Evolutionary conservation across 2,113 vertebrate genomes (phyloP), one percentile per base, ranked within the genome.

Genomic region (Melospiza georgiana): DNA sequence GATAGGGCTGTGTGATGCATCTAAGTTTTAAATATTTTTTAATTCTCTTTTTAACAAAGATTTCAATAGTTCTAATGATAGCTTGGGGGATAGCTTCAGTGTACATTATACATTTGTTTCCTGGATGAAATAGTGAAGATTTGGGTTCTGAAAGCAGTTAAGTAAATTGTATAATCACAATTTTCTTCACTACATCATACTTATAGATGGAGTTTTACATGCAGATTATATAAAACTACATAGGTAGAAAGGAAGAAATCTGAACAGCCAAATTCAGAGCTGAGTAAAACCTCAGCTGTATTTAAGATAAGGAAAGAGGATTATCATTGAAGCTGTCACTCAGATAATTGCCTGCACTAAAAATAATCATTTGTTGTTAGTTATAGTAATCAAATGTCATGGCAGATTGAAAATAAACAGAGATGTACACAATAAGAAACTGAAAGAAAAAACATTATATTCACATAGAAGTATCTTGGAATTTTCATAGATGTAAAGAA

Each of bases 321-420:
- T 88, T 95, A 91, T 81, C 74, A 52, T 62, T 89, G 80, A 92
- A 93, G 86, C 73, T 94, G 82, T 84, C 94, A 92, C 57, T 81
- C 14, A 87, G 80, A 78, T 90, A 92, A 93, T 86, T 93, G 68
- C 52, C 43, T 88, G 65, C 59, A 80, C 76, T 92, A 96, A 96
- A 96, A 96, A 92, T 87, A 89, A 89, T 77, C 11, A 87, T 87
- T 95, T 84, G 22, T 57, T 77, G 44, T 58, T 65, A 68, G 28
- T 71, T 86, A 68, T 78, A 94, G 82, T 46, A 58, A 74, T 63
- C 57, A 90, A 90, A 81, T 63, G 52, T 33, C 72, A 73, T 0
- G 4, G 39, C 19, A 91, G 51, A 87, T 84, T 65, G 81, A 88
- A 96, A 94, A 85, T 74, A 87, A 90, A 71, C 62, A 68, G 37